A percentile compares a stretch with the other conserved stretches of the same genome.
Conservation (phyloP, 2,113 vertebrate species). For the Rhinopomastus cyanomelas region DNA sequence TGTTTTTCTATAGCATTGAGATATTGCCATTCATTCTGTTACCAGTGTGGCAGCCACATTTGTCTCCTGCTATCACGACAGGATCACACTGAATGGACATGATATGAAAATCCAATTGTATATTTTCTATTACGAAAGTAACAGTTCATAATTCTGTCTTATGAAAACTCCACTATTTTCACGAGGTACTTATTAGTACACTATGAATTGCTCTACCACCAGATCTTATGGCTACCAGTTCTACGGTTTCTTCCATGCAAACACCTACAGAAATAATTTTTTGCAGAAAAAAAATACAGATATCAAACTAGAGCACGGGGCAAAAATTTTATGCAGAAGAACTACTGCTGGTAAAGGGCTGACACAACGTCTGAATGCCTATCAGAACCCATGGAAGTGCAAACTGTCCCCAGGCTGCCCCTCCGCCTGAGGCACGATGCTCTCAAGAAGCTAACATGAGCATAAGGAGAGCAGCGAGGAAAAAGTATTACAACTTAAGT, state of each 20-base stretch:
- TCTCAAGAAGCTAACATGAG: not conserved
- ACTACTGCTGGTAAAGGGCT: not conserved
- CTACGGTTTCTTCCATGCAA: not conserved
- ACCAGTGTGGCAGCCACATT: not conserved
- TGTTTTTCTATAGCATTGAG: not conserved
- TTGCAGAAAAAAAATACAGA: not conserved
- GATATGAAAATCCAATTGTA: not conserved
- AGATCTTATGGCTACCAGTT: not conserved
- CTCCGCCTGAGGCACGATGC: not conserved
- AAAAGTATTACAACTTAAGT: not conserved
- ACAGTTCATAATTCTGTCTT: not conserved
- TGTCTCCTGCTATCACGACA: not conserved
- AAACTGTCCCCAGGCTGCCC: not conserved
- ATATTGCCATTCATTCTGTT: not conserved
- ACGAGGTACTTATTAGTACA: not conserved
- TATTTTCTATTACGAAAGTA: conserved; percentile 1
- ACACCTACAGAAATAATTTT: not conserved
- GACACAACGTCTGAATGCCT: not conserved
- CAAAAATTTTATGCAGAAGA: not conserved
- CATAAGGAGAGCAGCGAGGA: not conserved
- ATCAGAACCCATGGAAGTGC: not conserved
- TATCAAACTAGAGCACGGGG: not conserved
- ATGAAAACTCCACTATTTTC: not conserved
- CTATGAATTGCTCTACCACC: not conserved
- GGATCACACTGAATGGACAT: not conserved